Evolutionary conservation across 2,113 vertebrate species (phyloP), one percentile per base, ranked within the genome.

Genomic region (Carassius carassius): DNA sequence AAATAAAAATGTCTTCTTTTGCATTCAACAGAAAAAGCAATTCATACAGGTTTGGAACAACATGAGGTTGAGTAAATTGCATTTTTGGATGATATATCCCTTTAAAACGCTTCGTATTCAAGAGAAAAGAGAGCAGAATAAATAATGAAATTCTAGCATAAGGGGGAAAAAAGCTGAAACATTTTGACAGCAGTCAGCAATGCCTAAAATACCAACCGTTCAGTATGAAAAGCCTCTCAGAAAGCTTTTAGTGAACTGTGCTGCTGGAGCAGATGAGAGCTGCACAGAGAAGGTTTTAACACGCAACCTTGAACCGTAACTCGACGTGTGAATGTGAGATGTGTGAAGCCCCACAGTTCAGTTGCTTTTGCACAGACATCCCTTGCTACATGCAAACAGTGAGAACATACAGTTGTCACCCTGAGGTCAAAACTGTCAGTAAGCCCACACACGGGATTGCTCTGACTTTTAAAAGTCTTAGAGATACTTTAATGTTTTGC

Each of bases 101-200:
- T 58, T n/a, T 10, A 58, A 58, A 58, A 21, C 1, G 2, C 56
- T 21, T 58, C 19, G 13, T 58, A 70, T 70, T 21, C 3, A 37
- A 70, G 8, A 11, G 32, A 69, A 69, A 69, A 19, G 35, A 78
- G 35, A 60, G 47, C 35, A n/a, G 41, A 77, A 73, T 56, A 74
- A 85, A 51, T 11, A 60, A 77, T 85, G 21, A 85, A 63, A 82
- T 82, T 62, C 82, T 74, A 63, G 85, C 21, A 56, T 14, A 3
- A 11, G 37, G 62, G n/a, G 49, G 9, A 44, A 44, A 21, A 14
- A 14, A 67, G 35, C 69, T 44, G 69, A 65, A 21, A 12, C 62
- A 67, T 41, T 37, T 69, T 19, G 23, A 81, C 84, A 47, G 67
- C 8, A 62, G 78, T 72, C 29, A 44, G 84, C 76, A 56, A 35